Base-by-base conservation (phyloP, 2,888 invertebrate species). In the Sinotaia quadrata region DNA sequence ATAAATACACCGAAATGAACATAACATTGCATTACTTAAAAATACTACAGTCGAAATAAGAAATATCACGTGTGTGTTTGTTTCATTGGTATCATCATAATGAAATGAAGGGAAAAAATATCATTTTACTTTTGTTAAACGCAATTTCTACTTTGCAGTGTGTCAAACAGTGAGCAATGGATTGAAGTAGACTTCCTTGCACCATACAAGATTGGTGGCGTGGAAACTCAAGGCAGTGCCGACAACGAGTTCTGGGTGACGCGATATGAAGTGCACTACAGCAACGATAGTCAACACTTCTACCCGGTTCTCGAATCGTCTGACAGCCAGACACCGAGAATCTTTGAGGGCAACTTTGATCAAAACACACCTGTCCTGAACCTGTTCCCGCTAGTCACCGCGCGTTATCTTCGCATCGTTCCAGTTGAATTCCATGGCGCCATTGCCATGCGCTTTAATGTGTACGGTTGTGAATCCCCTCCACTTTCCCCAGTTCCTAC, bases 401-500 rank as follows among this genome's bases (percentile, higher is more conserved):
- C 95, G 0, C 91, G 91, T 80, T 91, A 92, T 29, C 83, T 95
- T 12, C 91, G 94, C 69, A 90, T 95, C 68, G 91, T 91, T 75
- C 95, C 95, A 0, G 88, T 92, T 34, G 92, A 93, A 3, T 95
- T 94, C 94, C 91, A 93, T 78, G 91, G 91, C 4, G 90, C 91
- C 71, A 93, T 95, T 37, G 93, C 93, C 76, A 87, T 95, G 74
- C 90, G 92, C 69, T 90, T 93, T 34, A 94, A 95, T 79, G 84
- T 95, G 10, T 90, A 94, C 49, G 94, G 95, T 4, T 96, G 95
- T 84, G 12, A 47, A 24, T 47, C 8, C 4, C 47, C 47, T 1
- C 24, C 47, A 18, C 8, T 24, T 8, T 1, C 1, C 21, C 47
- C 47, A 1, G 21, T 12, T 8, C 18, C 2, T 47, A 1, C 47